Percentiles rank a stretch among this genome's conserved stretches.
phyloP scores from a whole-genome alignment of 2,888 invertebrate genomes.

The Emesis furor region DNA sequence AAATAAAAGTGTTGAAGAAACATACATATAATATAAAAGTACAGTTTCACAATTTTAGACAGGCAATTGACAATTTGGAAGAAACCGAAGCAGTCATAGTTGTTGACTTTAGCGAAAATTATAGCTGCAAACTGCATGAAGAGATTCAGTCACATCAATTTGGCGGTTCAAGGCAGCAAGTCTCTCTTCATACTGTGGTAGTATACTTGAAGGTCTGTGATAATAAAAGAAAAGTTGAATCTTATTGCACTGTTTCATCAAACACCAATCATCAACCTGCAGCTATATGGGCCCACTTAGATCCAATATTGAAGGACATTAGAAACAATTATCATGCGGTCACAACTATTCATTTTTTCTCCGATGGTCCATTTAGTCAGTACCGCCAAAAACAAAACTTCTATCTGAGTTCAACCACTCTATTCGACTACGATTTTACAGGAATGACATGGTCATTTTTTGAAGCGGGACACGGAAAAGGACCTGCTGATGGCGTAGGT shows the following conservation, averaged over 20 bases:
- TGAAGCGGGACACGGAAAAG: conserved; percentile 53
- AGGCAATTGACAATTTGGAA: conserved; percentile 11
- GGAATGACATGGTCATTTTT: conserved; percentile 48
- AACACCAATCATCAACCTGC: conserved; percentile 40
- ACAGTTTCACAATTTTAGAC: conserved; percentile 19
- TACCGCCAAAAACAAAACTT: conserved; percentile 58
- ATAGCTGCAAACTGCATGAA: conserved; percentile 60
- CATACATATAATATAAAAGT: conserved; percentile 19
- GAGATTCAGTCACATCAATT: conserved; percentile 76
- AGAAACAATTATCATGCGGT: conserved; percentile 35
- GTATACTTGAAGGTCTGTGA: conserved; percentile 68
- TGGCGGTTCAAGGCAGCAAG: conserved; percentile 75
- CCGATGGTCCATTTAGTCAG: conserved; percentile 50
- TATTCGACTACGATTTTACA: conserved; percentile 29
- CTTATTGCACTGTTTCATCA: conserved; percentile 51
- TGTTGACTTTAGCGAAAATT: conserved; percentile 81
- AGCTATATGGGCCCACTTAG: conserved; percentile 61
- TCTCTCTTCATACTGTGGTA: conserved; percentile 81
- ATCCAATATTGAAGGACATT: conserved; percentile 30
- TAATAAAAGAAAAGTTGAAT: conserved; percentile 17
- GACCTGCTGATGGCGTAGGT: conserved; percentile 55
- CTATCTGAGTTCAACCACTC: conserved; percentile 25
- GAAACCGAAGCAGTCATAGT: conserved; percentile 32
- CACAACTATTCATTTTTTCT: conserved; percentile 45
- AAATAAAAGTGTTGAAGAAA: conserved; percentile 18